Conservation (phyloP, 2,888 invertebrate species). For the Drosophila colorata region DNA sequence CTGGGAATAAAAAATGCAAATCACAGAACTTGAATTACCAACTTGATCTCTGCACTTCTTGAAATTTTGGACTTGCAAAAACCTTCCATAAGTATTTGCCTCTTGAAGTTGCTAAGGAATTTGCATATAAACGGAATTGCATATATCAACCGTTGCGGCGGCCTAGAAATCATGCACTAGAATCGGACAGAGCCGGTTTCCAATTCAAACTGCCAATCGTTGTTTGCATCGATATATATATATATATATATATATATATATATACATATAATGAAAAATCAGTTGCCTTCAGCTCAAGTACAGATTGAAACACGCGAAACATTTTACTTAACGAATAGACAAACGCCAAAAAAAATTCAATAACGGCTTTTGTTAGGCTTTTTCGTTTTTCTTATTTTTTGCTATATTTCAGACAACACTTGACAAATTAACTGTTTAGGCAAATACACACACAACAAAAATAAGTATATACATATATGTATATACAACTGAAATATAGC, state of each 20-base stretch:
- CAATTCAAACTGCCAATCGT: slow-evolving; percentile 24
- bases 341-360: slow-evolving; percentile 59
- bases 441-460: slow-evolving; percentile 20
- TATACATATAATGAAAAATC: slow-evolving; percentile 4
- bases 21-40: slow-evolving; percentile 5
- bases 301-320: slow-evolving; percentile 26
- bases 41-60: slow-evolving; percentile 5
- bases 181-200: slow-evolving; percentile 65
- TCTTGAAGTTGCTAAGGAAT: slow-evolving; percentile 19
- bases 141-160: slow-evolving; percentile 14
- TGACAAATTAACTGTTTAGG: slow-evolving; percentile 59
- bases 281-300: slow-evolving; percentile 45
- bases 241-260: not conserved
- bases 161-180: slow-evolving; percentile 54
- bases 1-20: slow-evolving; percentile 1
- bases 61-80: slow-evolving; percentile 2
- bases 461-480: not conserved
- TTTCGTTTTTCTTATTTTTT: slow-evolving; percentile 28
- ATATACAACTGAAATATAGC: slow-evolving; percentile 2
- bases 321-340: slow-evolving; percentile 15
- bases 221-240: not conserved
- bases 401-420: slow-evolving; percentile 52
- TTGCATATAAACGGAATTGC: slow-evolving; percentile 45
- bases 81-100: not conserved
- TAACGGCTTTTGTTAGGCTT: slow-evolving; percentile 46